Base-by-base conservation (phyloP, 2,888 invertebrate species). In the Mactromeris polynyma region DNA sequence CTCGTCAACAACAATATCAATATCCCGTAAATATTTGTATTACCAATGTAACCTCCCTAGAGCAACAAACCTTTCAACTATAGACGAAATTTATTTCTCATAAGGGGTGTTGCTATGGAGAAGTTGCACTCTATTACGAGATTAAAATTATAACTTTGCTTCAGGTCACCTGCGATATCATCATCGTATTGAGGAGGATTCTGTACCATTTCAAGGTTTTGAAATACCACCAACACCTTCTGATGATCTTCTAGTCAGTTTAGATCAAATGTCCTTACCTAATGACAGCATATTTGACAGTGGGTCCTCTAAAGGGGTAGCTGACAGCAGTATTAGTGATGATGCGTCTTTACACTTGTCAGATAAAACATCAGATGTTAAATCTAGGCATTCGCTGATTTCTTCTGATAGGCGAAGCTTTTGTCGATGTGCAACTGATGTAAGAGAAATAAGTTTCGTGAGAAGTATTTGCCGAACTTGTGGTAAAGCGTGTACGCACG, bases 221-320 rank as follows among this genome's bases (percentile, higher is more conserved):
- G 92, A 90, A 36, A 92, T 92, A 2, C 91, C 92, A 9, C 88
- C 89, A 9, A 92, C 92, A 78, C 92, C 92, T 11, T 90, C 88
- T 0, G 89, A 77, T 7, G 87, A 91, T 14, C 9, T 46, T 9
- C 31, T 21, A 19, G 1, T 19, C 3, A 36, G 11, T 73, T 36
- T 78, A 21, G 84, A 80, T 33, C 26, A 14, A 21, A 36, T 64
- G 85, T 83, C 42, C 21, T 36, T 40, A 54, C 58, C 86, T 4
- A 89, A 54, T 6, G 88, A 89, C 14, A 86, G 81, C 19, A 87
- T 84, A 0, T 91, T 85, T 31, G 85, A 79, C 11, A 88, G 87
- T 1, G 81, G 80, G 19, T 88, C 89, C 0, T 77, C 86, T 0
- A 81, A 81, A 40, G 69, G 46, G 14, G 51, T 40, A 3, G 51